phyloP scores from a whole-genome alignment of 2,797 vertebrate species.

The Sebastolobus alascanus region DNA sequence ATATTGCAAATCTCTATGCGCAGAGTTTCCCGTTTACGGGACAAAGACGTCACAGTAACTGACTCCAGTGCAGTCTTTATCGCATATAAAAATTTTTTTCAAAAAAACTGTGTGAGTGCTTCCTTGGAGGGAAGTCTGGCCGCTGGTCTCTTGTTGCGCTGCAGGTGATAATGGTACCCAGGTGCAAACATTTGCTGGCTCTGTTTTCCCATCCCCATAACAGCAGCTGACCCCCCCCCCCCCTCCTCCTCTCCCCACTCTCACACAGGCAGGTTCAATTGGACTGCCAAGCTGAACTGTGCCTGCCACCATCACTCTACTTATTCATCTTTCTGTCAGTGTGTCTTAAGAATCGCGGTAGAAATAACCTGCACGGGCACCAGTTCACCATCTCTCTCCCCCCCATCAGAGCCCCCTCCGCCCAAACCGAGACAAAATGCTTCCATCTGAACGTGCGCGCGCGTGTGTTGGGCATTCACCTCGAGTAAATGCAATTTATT shows the following conservation, averaged over 20 bases:
- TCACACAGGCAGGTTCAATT: constrained; percentile 46
- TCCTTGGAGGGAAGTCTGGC: constrained; percentile 34
- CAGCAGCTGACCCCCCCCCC: constrained; percentile 33
- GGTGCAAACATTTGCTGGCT: constrained; percentile 63
- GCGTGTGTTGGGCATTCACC: constrained; percentile 57
- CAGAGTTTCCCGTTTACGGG: constrained; percentile 11
- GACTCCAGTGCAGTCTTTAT: constrained; percentile 9
- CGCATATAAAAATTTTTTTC: constrained; percentile 18
- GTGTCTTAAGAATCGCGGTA: constrained; percentile 60
- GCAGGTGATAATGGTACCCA: constrained; percentile 64
- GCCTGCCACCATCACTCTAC: constrained; percentile 46
- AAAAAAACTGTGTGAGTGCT: constrained; percentile 31
- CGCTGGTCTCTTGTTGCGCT: constrained; percentile 32
- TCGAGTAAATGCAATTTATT: constrained; percentile 76
- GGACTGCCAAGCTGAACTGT: constrained; percentile 41
- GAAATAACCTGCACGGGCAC: constrained; percentile 38
- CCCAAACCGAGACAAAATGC: constrained; percentile 42
- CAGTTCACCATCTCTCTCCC: constrained; percentile 37
- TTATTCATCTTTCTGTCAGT: constrained; percentile 66
- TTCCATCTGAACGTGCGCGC: constrained; percentile 35
- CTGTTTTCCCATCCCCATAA: constrained; percentile 40
- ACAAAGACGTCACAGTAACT: constrained; percentile 42
- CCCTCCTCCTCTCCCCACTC: background rate
- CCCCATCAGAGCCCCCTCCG: background rate
- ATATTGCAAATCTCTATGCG: constrained; percentile 42